Conservation (phyloP, 2,888 invertebrate species). For the Pinctada fucata region DNA sequence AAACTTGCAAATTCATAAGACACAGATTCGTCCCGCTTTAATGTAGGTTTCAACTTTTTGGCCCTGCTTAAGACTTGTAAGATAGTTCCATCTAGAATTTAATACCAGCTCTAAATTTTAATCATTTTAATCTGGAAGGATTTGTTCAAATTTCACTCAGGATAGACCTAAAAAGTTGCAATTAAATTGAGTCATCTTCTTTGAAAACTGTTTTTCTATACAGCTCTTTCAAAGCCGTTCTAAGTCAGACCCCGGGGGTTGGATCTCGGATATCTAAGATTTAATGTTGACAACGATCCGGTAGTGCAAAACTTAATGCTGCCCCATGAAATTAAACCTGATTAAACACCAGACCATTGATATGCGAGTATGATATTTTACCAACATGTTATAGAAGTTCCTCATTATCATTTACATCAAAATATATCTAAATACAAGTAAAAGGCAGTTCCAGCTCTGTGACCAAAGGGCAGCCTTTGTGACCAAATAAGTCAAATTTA, state of each 20-base stretch:
- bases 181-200: slow-evolving; percentile 1
- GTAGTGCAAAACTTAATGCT: no score
- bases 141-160: not conserved
- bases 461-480: no score
- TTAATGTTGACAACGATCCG: no score
- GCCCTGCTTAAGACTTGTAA: not conserved
- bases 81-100: not conserved
- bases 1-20: no score
- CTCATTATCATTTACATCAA: no score
- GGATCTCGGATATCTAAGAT: not conserved
- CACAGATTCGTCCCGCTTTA: not conserved
- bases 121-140: slow-evolving; percentile 1
- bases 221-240: not conserved
- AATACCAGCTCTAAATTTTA: not conserved
- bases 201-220: not conserved
- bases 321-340: no score
- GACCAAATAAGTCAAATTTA: no score
- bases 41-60: not conserved
- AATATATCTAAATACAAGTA: no score
- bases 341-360: no score
- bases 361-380: no score
- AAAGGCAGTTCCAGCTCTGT: no score
- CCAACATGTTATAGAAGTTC: no score
- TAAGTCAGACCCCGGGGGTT: not conserved
- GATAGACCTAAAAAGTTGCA: not conserved